Base-by-base conservation (phyloP, 2,888 invertebrate genomes). In the Alcis repandata region DNA sequence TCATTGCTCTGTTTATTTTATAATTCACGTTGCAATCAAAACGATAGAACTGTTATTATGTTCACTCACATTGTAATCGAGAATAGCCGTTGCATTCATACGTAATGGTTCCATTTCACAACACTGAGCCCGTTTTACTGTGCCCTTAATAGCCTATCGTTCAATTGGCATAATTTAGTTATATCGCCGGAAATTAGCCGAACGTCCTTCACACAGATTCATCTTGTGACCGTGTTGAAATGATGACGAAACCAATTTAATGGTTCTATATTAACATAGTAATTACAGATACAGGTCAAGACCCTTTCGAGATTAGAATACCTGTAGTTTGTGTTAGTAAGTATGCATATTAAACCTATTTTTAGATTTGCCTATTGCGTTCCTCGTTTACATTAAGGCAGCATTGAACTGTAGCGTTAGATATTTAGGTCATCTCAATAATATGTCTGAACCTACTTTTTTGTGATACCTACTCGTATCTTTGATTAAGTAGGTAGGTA, bases 131-230 rank as follows among this genome's bases (percentile, higher is more conserved):
- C 56, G 38, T 68, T 63, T 60, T 57, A 54, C 56, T 49, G 9
- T 19, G 43, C 45, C 49, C 52, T 63, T 57, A 63, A 58, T 51
- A 48, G 57, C 40, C 8, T 52, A 40, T 69, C 53, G 61, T 66
- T 62, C 63, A 67, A 66, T 68, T 61, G 56, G 59, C 46, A 60
- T 64, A 68, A 65, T 71, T 64, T 56, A 64, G 40, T 46, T 60
- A 66, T 40, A 65, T 38, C 63, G 48, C 46, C 59, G 60, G 48
- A 61, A 49, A 59, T 43, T 51, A 57, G 36, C 56, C 46, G 32
- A 53, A 15, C 27, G 69, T 70, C 72, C 72, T 72, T 72, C 69
- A 67, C 69, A 68, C 38, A 67, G 58, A 71, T 66, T 41, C 51
- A 51, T 61, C 59, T 51, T 59, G 56, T 58, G 65, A 66, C 53